Evolutionary conservation across 2,113 vertebrate species (phyloP).

Genomic region (Catharus fuscescens): DNA sequence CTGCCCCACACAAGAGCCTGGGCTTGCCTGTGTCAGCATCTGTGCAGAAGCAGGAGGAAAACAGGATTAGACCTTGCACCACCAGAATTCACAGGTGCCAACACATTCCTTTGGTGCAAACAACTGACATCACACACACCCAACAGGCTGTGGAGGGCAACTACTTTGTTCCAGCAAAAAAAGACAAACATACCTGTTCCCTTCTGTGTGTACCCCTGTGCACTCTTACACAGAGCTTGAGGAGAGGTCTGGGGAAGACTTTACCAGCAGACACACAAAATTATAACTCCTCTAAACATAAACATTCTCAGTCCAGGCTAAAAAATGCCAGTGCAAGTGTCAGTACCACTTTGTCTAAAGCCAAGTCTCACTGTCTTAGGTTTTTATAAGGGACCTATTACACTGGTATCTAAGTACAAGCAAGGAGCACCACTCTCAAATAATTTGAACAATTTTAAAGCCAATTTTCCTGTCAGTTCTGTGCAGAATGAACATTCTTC

Average conservation of each 20-base stretch:
- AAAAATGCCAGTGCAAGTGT: neutral
- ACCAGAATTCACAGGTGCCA: neutral
- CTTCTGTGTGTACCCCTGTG: neutral
- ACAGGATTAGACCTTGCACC: neutral
- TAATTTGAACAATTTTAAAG: neutral
- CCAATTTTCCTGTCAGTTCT: constrained; percentile 39
- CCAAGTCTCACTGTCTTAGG: neutral
- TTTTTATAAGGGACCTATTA: neutral
- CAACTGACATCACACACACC: neutral
- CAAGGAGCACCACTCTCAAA: neutral
- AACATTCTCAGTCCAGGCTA: neutral
- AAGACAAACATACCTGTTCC: neutral
- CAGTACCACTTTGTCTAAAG: neutral
- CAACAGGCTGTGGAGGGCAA: neutral
- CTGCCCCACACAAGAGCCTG: neutral
- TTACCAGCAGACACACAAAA: neutral
- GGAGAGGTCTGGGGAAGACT: neutral
- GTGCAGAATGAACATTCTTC: neutral
- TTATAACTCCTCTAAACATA: neutral
- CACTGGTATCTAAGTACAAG: neutral
- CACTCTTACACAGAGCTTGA: neutral
- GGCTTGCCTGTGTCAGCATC: fast-evolving
- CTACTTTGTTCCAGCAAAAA: neutral
- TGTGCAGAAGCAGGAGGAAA: neutral
- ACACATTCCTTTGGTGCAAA: fast-evolving